Conservation (phyloP, 2,113 vertebrate genomes). For the Rutilus rutilus region DNA sequence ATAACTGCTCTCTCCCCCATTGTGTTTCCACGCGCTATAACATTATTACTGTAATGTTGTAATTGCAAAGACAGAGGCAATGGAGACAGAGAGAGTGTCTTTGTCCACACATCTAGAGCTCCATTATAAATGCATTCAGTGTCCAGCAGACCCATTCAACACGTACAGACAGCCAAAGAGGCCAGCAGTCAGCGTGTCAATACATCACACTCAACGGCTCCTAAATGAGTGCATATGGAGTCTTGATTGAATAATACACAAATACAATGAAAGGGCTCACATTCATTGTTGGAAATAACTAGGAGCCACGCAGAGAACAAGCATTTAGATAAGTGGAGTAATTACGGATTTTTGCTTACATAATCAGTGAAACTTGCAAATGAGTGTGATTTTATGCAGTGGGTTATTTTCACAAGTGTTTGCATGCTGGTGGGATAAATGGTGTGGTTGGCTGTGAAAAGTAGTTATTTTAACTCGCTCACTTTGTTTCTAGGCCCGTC, state of each 20-base stretch:
- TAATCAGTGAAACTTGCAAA: slow-evolving; percentile 33
- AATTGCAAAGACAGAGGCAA: slow-evolving; percentile 6
- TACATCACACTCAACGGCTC: slow-evolving; percentile 6
- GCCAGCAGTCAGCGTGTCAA: neutral
- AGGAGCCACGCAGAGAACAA: neutral
- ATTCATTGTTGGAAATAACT: slow-evolving; percentile 9
- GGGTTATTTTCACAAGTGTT: slow-evolving; percentile 25
- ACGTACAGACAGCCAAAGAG: neutral
- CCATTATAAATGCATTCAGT: slow-evolving; percentile 29
- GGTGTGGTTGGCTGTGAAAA: slow-evolving; percentile 18
- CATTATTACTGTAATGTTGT: slow-evolving; percentile 25
- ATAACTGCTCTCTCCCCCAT: slow-evolving; percentile 2
- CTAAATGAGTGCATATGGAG: slow-evolving; percentile 27
- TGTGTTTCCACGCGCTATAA: neutral
- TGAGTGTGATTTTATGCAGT: slow-evolving; percentile 39
- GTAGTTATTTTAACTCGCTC: slow-evolving; percentile 12
- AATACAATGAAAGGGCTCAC: slow-evolving; percentile 10
- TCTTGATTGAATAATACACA: slow-evolving; percentile 33
- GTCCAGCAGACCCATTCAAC: slow-evolving; percentile 16
- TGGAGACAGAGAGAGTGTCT: slow-evolving; percentile 10
- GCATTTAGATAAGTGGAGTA: neutral
- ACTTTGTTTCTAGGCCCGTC: neutral
- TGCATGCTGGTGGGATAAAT: slow-evolving; percentile 11
- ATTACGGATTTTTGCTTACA: slow-evolving; percentile 13
- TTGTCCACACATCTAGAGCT: slow-evolving; percentile 20